Conservation (phyloP, 1,140 invertebrate genomes). For the Vanessa atalanta region DNA sequence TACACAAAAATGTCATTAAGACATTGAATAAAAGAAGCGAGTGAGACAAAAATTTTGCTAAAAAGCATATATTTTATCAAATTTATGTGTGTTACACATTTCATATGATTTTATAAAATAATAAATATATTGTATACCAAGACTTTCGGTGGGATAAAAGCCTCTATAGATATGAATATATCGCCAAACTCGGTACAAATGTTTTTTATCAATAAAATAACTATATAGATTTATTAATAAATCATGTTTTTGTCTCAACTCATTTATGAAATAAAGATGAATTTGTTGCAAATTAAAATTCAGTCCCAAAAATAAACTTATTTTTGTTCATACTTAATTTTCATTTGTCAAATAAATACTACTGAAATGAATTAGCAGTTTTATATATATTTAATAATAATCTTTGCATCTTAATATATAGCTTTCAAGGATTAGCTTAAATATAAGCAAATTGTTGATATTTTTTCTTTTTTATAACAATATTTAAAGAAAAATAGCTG, state of each 20-base stretch:
- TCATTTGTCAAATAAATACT: background rate
- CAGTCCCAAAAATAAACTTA: constrained; percentile 6
- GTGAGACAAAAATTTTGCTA: constrained; percentile 11
- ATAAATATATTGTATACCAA: background rate
- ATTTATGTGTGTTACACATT: background rate
- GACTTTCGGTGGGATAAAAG: constrained; percentile 28
- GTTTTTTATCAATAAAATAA: background rate
- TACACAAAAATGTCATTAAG: constrained; percentile 16
- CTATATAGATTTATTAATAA: background rate
- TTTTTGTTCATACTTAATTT: background rate
- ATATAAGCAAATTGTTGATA: too few relatives aligned
- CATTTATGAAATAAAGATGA: background rate
- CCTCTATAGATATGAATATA: constrained; percentile 1
- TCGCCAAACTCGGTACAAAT: background rate
- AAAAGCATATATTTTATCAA: constrained; percentile 4
- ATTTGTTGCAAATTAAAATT: background rate
- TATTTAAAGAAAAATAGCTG: too few relatives aligned
- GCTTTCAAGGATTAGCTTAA: too few relatives aligned
- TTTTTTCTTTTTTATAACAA: too few relatives aligned
- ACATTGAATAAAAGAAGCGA: constrained; percentile 3
- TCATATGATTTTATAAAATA: background rate
- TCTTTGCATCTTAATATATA: too few relatives aligned
- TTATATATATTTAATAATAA: background rate
- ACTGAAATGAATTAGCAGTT: constrained; percentile 1
- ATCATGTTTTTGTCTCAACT: constrained; percentile 14